phyloP scores from a whole-genome alignment of 2,888 invertebrate species.

The Argyresthia albistria region DNA sequence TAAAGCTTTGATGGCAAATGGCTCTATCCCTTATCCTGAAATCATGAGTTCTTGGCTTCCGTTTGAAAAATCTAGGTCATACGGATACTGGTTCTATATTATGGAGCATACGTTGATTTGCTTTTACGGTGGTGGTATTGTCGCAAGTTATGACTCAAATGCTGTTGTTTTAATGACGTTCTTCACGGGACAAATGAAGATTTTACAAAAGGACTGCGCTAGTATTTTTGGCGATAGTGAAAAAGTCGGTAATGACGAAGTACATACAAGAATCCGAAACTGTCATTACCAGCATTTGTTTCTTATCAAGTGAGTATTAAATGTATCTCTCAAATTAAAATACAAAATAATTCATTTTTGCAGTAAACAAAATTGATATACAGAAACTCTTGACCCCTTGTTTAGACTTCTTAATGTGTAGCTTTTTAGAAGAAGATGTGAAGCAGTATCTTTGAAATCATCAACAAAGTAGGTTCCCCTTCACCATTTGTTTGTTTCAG shows the following conservation, averaged over 20 bases:
- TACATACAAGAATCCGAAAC: slow-evolving; percentile 28
- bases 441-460: too few species aligned
- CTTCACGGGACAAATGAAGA: slow-evolving; percentile 46
- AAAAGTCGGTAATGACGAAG: slow-evolving; percentile 20
- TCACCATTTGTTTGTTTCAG: slow-evolving; percentile 25
- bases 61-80: slow-evolving; percentile 35
- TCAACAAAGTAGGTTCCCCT: too few species aligned
- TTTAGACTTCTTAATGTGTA: too few species aligned
- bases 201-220: slow-evolving; percentile 38
- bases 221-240: slow-evolving; percentile 29
- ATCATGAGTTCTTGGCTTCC: slow-evolving; percentile 56
- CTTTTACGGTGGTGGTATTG: slow-evolving; percentile 50
- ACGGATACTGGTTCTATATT: slow-evolving; percentile 34
- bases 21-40: slow-evolving; percentile 38
- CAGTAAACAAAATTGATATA: too few species aligned
- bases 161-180: slow-evolving; percentile 51
- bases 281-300: slow-evolving; percentile 39
- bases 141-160: slow-evolving; percentile 50
- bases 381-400: too few species aligned
- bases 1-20: slow-evolving; percentile 21
- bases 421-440: too few species aligned
- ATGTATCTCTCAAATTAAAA: not conserved
- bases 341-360: too few species aligned
- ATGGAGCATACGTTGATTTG: slow-evolving; percentile 35
- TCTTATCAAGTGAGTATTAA: slow-evolving; percentile 40